These are phyloP conservation scores for Leptogaster cylindrica DNA, from an alignment of 2,888 invertebrate genomes.

Conservation along the genomic window DNA sequence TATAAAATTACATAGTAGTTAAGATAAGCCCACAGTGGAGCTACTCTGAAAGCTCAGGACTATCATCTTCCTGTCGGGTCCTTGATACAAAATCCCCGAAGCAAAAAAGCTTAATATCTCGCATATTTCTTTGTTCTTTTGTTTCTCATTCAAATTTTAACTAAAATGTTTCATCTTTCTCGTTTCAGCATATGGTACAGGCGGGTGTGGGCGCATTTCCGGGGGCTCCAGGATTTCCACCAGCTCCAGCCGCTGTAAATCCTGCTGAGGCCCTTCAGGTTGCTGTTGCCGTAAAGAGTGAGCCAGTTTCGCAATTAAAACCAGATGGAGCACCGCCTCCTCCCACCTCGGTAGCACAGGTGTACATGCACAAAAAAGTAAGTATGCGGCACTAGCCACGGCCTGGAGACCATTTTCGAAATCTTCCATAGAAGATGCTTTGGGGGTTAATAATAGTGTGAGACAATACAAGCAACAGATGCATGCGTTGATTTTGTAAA, in stretches of 20 bases:
- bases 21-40: too few relatives aligned
- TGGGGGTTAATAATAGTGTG: slow-evolving; percentile 26
- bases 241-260: slow-evolving; percentile 56
- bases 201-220: slow-evolving; percentile 60
- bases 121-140: too few relatives aligned
- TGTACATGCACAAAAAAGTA: slow-evolving; percentile 48
- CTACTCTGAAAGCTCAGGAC: too few relatives aligned
- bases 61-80: too few relatives aligned
- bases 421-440: slow-evolving; percentile 16
- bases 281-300: slow-evolving; percentile 58
- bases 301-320: slow-evolving; percentile 58
- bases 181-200: slow-evolving; percentile 61
- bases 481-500: slow-evolving; percentile 28
- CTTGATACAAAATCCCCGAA: too few relatives aligned
- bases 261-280: slow-evolving; percentile 58
- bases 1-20: too few relatives aligned
- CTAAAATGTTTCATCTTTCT: slow-evolving; percentile 39
- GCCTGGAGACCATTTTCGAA: neutral
- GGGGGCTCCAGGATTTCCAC: slow-evolving; percentile 61
- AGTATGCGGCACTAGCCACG: slow-evolving; percentile 23
- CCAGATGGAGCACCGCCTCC: slow-evolving; percentile 53
- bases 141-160: too few relatives aligned
- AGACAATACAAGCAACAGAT: slow-evolving; percentile 5
- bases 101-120: too few relatives aligned
- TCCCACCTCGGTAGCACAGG: slow-evolving; percentile 50